Base-by-base conservation (phyloP, 2,113 vertebrate genomes). In the Axis porcinus region DNA sequence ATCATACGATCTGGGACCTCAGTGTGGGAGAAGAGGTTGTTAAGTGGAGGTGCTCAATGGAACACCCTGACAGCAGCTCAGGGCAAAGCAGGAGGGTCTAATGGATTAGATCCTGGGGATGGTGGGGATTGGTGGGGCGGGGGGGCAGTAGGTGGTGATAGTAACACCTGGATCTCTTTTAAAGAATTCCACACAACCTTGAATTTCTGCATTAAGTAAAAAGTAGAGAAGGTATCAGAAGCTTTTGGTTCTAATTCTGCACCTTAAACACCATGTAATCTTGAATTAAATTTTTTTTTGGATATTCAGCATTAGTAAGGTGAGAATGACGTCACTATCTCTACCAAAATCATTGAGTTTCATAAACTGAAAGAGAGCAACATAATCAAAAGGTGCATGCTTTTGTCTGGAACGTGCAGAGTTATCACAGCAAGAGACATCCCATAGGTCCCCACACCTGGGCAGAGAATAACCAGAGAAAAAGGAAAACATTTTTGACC, bases 141-240 rank as follows among this genome's bases (percentile, higher is more conserved):
- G 19, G 3, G 6, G 5, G 60, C 0, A 6, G 11, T 82, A 81
- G 33, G 79, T n/a, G 10, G 47, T 82, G 33, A 21, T 2, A 30
- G 13, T 13, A 23, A 64, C 14, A 10, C 5, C 55, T n/a, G 57
- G 57, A 36, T 79, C 60, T 40, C 9, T 33, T 67, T 70, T 40
- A 28, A 30, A 55, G 33, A 30, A 89, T 67, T 52, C 21, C 30
- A 57, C 4, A 67, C 3, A 54, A 7, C n/a, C 43, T 30, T 91
- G 50, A 55, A 45, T 90, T 91, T 94, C 52, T n/a, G 40, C 21
- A 45, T 36, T 58, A 85, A 94, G 45, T 47, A 28, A 86, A 79
- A 89, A 90, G 70, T 2, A 86, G 28, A 57, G 36, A 88, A 52
- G 57, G 15, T 13, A n/a, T 45, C 60, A 33, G n/a, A 57, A 88